Evolutionary conservation across 2,888 invertebrate species (phyloP).

Genomic region (Lasius platythorax): DNA sequence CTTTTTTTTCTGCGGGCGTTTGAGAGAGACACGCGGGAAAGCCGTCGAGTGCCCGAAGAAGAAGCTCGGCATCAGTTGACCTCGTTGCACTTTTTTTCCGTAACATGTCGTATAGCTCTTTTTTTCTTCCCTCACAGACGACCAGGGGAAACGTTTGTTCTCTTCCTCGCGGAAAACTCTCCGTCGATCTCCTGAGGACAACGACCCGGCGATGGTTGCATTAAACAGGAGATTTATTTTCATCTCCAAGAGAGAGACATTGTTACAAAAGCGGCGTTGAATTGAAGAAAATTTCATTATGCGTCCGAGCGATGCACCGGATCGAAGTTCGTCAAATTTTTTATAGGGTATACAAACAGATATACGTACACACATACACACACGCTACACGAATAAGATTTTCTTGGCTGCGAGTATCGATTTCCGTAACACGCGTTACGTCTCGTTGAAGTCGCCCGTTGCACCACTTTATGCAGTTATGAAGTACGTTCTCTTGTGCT

Average conservation of each 20-base stretch:
- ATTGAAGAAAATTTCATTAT: conserved; percentile 46
- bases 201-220: conserved; percentile 65
- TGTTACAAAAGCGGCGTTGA: conserved; percentile 41
- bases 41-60: background rate
- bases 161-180: conserved; percentile 62
- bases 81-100: conserved; percentile 66
- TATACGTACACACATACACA: background rate
- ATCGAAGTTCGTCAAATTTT: conserved; percentile 44
- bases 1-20: conserved; percentile 3
- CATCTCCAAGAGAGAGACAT: conserved; percentile 15
- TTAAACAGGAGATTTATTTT: conserved; percentile 68
- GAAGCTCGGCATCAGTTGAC: conserved; percentile 59
- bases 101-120: conserved; percentile 55
- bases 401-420: conserved; percentile 21
- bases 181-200: conserved; percentile 59
- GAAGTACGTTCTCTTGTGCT: background rate
- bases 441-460: conserved; percentile 15
- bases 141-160: conserved; percentile 42
- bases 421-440: conserved; percentile 32
- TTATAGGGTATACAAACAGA: conserved; percentile 15
- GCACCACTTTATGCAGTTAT: conserved; percentile 37
- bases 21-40: conserved; percentile 16
- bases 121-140: conserved; percentile 27
- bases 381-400: background rate
- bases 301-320: background rate